phyloP scores from a whole-genome alignment of 2,113 vertebrate genomes.

The Axis porcinus region DNA sequence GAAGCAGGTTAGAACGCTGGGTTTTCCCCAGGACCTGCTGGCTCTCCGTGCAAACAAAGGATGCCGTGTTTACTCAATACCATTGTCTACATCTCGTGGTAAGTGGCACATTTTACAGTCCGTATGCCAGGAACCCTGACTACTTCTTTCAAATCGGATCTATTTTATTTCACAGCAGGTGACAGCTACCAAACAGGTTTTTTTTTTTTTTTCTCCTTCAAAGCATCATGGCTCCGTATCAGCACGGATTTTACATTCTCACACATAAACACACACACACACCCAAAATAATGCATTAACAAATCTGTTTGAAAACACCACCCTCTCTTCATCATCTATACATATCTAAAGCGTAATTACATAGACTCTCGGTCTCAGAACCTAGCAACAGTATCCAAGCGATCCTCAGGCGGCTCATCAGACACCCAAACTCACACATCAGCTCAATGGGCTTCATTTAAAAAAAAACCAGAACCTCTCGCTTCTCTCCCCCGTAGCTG shows the following conservation, averaged over 20 bases:
- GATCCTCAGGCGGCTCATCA: slow-evolving; percentile 78
- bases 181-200: not conserved
- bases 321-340: slow-evolving; percentile 69
- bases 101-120: not conserved
- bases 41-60: not conserved
- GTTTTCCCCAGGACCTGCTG: not conserved
- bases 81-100: not conserved
- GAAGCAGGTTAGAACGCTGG: slow-evolving; percentile 10
- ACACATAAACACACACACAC: not conserved
- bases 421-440: slow-evolving; percentile 75
- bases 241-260: slow-evolving; percentile 15
- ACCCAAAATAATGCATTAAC: slow-evolving; percentile 38
- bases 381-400: slow-evolving; percentile 88
- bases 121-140: not conserved
- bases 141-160: not conserved
- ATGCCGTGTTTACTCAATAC: not conserved
- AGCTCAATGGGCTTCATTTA: slow-evolving; percentile 59
- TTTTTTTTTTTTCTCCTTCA: not conserved
- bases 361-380: slow-evolving; percentile 76
- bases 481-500: slow-evolving; percentile 54
- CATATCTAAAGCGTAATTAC: slow-evolving; percentile 75
- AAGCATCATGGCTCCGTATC: slow-evolving; percentile 29
- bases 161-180: slow-evolving; percentile 47
- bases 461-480: slow-evolving; percentile 43
- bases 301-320: slow-evolving; percentile 72